Conservation (phyloP, 2,888 invertebrate genomes). For the Octonoba sinensis region DNA sequence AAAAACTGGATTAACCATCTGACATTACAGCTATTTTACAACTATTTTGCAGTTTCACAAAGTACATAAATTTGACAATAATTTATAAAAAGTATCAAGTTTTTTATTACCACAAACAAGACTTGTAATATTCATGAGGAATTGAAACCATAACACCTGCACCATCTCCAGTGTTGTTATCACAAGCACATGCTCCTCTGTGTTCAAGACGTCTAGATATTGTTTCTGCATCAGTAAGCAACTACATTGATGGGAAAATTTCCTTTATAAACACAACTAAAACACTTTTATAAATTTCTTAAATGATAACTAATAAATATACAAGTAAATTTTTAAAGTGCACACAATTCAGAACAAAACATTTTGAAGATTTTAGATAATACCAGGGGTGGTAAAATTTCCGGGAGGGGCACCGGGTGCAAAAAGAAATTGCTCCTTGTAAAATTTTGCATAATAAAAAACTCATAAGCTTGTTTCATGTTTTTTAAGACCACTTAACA, state of each 20-base stretch:
- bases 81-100: too few species aligned
- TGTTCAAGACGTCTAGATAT: constrained; percentile 98
- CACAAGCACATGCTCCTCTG: constrained; percentile 98
- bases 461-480: too few species aligned
- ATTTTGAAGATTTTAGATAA: too few species aligned
- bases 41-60: background rate
- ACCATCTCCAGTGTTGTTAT: constrained; percentile 99
- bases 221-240: constrained; percentile 94
- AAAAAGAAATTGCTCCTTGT: too few species aligned
- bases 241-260: constrained; percentile 74
- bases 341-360: too few species aligned
- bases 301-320: background rate
- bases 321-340: background rate
- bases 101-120: constrained; percentile 80
- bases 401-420: too few species aligned
- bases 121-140: constrained; percentile 92
- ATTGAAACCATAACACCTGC: constrained; percentile 97
- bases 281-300: background rate
- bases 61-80: background rate
- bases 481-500: too few species aligned
- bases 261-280: background rate
- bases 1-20: too few species aligned
- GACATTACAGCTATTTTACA: background rate
- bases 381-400: too few species aligned
- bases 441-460: too few species aligned